Evolutionary conservation across 2,888 invertebrate genomes (phyloP).

Genomic region (Cerastis leucographa): DNA sequence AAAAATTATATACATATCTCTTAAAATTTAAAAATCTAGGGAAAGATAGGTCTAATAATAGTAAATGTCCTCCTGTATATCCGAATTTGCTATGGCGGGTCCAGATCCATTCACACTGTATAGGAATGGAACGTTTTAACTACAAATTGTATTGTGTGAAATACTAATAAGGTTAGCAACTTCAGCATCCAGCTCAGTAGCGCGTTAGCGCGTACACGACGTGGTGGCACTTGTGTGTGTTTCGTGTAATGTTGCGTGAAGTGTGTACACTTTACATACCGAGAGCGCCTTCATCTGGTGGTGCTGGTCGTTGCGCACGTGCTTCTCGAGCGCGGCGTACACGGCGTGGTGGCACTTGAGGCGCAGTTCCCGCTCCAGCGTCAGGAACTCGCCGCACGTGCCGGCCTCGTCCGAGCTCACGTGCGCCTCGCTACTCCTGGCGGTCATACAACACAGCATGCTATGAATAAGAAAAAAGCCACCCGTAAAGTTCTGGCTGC

Average conservation of each 20-base stretch:
- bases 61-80: no score
- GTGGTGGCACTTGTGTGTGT: conserved; percentile 1
- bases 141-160: not conserved
- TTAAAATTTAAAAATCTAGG: no score
- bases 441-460: conserved; percentile 14
- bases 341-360: conserved; percentile 96
- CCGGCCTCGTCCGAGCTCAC: conserved; percentile 42
- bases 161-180: not conserved
- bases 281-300: conserved; percentile 95
- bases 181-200: no score
- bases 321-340: conserved; percentile 94
- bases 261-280: conserved; percentile 69
- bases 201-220: not conserved
- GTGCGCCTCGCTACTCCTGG: conserved; percentile 38
- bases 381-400: conserved; percentile 67
- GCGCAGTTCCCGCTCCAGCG: conserved; percentile 91
- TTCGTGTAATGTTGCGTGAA: not conserved
- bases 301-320: conserved; percentile 94
- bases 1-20: no score
- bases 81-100: no score
- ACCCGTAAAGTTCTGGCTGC: not conserved
- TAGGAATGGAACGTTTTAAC: not conserved
- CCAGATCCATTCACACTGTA: no score
- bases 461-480: conserved; percentile 2
- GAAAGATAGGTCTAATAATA: no score